Conservation (phyloP, 2,113 vertebrate genomes). For the Pelodiscus sinensis region DNA sequence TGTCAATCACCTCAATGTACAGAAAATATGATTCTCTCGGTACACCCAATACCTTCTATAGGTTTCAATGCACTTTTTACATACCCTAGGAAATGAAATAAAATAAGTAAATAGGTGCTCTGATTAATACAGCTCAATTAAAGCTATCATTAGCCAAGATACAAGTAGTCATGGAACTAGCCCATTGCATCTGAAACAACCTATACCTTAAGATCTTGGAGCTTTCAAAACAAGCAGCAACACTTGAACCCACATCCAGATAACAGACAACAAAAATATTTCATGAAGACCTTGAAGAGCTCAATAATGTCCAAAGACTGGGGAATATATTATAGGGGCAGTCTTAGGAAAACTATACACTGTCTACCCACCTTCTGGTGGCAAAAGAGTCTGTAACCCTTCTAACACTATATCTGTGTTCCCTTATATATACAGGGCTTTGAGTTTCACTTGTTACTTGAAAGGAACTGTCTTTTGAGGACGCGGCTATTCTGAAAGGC, state of each 20-base stretch:
- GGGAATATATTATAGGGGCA: not conserved
- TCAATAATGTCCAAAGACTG: not conserved
- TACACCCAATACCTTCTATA: not conserved
- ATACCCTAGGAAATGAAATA: not conserved
- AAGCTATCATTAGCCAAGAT: not conserved
- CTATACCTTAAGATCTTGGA: not conserved
- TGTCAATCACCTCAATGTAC: not conserved
- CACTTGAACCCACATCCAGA: not conserved
- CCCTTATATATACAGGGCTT: not conserved
- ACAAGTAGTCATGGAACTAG: not conserved
- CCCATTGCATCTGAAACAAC: not conserved
- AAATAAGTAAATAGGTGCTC: not conserved
- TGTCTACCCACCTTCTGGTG: not conserved
- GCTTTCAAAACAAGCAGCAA: not conserved
- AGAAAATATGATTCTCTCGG: not conserved
- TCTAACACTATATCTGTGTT: not conserved
- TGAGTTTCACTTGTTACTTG: not conserved
- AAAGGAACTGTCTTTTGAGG: not conserved
- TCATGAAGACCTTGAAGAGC: not conserved
- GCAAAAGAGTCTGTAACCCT: not conserved
- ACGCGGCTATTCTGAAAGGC: not conserved
- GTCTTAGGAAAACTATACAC: not conserved
- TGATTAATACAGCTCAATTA: not conserved
- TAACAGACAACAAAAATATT: not conserved
- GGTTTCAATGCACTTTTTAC: not conserved